phyloP scores from a whole-genome alignment of 2,113 vertebrate species.

The Nycticorax nycticorax region DNA sequence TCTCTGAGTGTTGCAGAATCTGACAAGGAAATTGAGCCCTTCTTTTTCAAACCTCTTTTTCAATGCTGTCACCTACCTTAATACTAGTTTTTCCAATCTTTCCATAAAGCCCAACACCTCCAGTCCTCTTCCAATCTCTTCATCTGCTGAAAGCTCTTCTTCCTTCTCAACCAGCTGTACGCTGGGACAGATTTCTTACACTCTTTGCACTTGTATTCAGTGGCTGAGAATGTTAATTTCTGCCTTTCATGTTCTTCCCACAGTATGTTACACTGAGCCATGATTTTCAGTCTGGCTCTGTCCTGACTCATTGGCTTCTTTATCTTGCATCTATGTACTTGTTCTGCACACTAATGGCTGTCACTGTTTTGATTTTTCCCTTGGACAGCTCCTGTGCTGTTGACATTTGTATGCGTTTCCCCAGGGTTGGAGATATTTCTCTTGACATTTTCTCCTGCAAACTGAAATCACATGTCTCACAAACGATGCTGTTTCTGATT shows the following conservation, averaged over 20 bases:
- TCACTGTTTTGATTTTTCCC: conserved; percentile 18
- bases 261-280: not conserved
- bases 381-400: conserved; percentile 29
- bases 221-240: conserved; percentile 40
- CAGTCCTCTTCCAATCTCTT: not conserved
- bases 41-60: not conserved
- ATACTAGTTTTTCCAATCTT: not conserved
- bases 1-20: not conserved
- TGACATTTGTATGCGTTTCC: not conserved
- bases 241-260: conserved; percentile 30
- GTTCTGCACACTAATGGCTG: not conserved
- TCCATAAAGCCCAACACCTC: not conserved
- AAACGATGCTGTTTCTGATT: conserved; percentile 29
- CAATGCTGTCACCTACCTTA: not conserved
- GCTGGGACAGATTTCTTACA: not conserved
- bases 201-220: not conserved
- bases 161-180: not conserved
- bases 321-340: conserved; percentile 1
- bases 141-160: not conserved
- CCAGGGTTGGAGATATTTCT: not conserved
- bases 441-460: conserved; percentile 14
- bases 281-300: conserved; percentile 15
- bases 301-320: conserved; percentile 28
- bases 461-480: conserved; percentile 34
- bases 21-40: not conserved